Base-by-base conservation (phyloP, 2,888 invertebrate species). In the Agrochola litura region DNA sequence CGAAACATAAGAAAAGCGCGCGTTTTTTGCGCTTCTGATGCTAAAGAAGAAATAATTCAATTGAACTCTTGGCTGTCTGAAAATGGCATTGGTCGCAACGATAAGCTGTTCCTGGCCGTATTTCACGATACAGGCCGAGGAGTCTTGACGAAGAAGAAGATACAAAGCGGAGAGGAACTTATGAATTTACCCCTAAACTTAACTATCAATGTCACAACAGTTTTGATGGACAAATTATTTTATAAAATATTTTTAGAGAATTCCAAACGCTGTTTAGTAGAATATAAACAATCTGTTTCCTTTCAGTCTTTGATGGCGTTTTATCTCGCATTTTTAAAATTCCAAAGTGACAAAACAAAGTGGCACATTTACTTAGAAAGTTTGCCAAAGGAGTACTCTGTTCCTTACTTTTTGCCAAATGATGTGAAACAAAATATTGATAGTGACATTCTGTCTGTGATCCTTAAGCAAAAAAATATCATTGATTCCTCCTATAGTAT, bases 111-210 rank as follows among this genome's bases (percentile, higher is more conserved):
- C 43, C 94, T 97, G n/a, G 96, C 97, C 12, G 89, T 96, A 76
- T 98, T 98, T 92, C 84, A 95, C 46, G 91, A 95, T 16, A 98
- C 98, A 9, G 98, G 98, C 14, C 97, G 99, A 76, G 99, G 99
- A 41, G 95, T 99, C 43, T 96, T 97, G 89, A 97, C 98, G 0
- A 97, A 97, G 88, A 95, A 93, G 86, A 93, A 92, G 63, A 95
- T 98, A 56, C 87, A 90, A 14, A 89, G 95, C 43, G 97, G 97
- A 70, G 97, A 98, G 88, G 95, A 97, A 84, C 92, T 98, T 19
- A 97, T 98, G 78, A 97, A 96, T 85, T 90, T 98, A 77, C 98
- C 98, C 4, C 91, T 97, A 46, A 94, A 97, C 86, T 92, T 97
- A 78, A 97, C 98, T 71, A 97, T 98, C 68, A 97, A 97, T 83